phyloP scores from a whole-genome alignment of 2,888 invertebrate species.

The Chromoteleia sp. region DNA sequence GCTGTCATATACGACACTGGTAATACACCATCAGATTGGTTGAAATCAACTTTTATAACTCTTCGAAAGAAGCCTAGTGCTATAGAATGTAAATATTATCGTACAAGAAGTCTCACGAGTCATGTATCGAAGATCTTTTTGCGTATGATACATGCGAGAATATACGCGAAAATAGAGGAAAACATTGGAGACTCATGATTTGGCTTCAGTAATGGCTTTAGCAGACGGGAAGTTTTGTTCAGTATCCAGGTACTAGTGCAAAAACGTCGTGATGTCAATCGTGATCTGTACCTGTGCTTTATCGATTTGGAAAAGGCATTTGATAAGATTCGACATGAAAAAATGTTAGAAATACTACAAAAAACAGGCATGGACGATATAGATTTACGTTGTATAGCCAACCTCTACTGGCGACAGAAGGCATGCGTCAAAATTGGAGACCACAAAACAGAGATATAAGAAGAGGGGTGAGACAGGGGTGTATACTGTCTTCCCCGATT shows the following conservation, averaged over 20 bases:
- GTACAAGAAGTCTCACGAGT: background rate
- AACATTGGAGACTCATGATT: background rate
- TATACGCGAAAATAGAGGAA: conserved; percentile 14
- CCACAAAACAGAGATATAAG: too few relatives aligned
- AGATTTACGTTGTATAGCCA: background rate
- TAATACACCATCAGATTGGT: background rate
- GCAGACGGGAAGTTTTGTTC: background rate
- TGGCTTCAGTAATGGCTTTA: conserved; percentile 10
- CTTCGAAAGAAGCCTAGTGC: background rate
- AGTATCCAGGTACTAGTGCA: conserved; percentile 10
- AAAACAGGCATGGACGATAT: conserved; percentile 2
- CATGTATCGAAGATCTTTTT: conserved; percentile 1
- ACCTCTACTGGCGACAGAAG: too few relatives aligned
- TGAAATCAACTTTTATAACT: background rate
- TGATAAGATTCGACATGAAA: conserved; percentile 8
- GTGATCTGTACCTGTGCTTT: background rate
- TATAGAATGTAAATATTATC: background rate
- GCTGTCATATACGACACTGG: background rate
- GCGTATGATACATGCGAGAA: background rate
- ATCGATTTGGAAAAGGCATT: conserved; percentile 14
- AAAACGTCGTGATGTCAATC: background rate
- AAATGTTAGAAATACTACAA: conserved; percentile 9
- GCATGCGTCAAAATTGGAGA: too few relatives aligned
- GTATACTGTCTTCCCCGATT: too few relatives aligned
- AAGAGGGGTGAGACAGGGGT: too few relatives aligned